Evolutionary conservation across 1,140 invertebrate genomes (phyloP), one percentile per base, ranked within the genome.

Genomic region (Zaprionus ornatus): DNA sequence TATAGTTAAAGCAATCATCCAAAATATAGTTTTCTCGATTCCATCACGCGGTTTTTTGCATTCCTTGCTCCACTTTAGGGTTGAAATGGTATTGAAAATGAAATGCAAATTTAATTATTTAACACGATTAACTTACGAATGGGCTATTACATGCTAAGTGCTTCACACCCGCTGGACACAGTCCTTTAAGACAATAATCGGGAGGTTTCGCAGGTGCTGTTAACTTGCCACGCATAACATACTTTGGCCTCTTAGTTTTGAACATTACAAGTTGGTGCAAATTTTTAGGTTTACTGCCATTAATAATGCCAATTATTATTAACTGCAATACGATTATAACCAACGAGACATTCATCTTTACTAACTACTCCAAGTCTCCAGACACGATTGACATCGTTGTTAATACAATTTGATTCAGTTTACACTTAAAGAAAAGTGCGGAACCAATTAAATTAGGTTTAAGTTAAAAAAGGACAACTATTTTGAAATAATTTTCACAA

Each of bases 111-210:
- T 15, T 2, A 52, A 23, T 15, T n/a, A 25, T 21, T 52, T 21
- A 23, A 7, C 4, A 29, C n/a, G 1, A 42, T 5, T 21, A 1
- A 76, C 77, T 79, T 17, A 79, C 77, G 25, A 73, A 77, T 1
- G 0, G 1, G 1, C n/a, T 10, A 0, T 25, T 19, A 19, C 77
- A 79, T 6, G 27, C 48, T 1, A 74, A 3, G 27, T 68, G 71
- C 3, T 12, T 1, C 1, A 21, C 6, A 12, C 19, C 19, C 15
- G 5, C 15, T 1, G 55, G 64, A 25, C 71, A 68, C 0, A 74
- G 17, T 32, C 17, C 12, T 42, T 15, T 42, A n/a, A n/a, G 19
- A 19, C 77, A 79, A 6, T 65, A 57, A 21, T 79, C 32, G 4
- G 12, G 1, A 4, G 13, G 12, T 23, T 12, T 4, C 1, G 4